phyloP scores from a whole-genome alignment of 1,140 invertebrate genomes.

The Aradophagus sp. region DNA sequence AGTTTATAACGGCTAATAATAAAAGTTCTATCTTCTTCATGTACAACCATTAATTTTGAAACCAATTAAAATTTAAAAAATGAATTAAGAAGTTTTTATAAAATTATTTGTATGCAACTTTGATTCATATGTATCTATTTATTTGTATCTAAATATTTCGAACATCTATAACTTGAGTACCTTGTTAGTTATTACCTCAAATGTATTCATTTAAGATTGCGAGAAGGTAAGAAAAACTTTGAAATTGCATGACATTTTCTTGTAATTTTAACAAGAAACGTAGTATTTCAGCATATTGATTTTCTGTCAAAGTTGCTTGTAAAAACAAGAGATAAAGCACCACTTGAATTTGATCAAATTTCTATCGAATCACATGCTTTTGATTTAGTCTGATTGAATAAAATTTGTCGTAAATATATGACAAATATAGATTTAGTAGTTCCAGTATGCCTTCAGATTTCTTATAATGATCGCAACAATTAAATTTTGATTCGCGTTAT shows the following conservation, averaged over 20 bases:
- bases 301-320: neutral
- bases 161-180: constrained; percentile 42
- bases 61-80: too few relatives aligned
- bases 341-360: constrained; percentile 11
- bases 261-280: neutral
- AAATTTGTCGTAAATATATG: too few relatives aligned
- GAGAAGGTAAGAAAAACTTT: too few relatives aligned
- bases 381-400: constrained; percentile 21
- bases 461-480: too few relatives aligned
- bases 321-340: neutral
- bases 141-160: constrained; percentile 51
- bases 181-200: constrained; percentile 28
- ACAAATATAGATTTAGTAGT: constrained; percentile 16
- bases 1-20: too few relatives aligned
- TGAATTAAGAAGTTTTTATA: too few relatives aligned
- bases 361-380: constrained; percentile 17
- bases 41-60: too few relatives aligned
- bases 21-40: too few relatives aligned
- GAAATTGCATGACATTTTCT: too few relatives aligned
- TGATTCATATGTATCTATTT: constrained; percentile 35
- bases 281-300: neutral
- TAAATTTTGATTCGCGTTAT: too few relatives aligned
- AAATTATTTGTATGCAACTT: too few relatives aligned
- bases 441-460: too few relatives aligned
- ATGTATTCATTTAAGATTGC: constrained; percentile 5